Base-by-base conservation (phyloP, 1,140 invertebrate genomes). In the Drosophila kohkoa region DNA sequence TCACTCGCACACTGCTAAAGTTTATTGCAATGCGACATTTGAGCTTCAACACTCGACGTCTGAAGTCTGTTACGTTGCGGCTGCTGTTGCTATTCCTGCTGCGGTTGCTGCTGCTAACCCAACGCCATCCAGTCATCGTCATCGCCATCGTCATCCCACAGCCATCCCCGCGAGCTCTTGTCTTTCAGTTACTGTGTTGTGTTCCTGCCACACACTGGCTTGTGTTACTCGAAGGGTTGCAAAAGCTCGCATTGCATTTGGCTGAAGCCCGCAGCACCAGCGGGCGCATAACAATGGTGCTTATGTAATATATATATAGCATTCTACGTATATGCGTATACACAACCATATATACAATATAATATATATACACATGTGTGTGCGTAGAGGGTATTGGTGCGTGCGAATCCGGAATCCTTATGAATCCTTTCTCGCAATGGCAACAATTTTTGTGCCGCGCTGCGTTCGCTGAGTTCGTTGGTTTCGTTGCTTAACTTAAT, bases 21-120 rank as follows among this genome's bases (percentile, higher is more conserved):
- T 89, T 85, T 89, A 89, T 90, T 89, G 85, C 85, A 89, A 79
- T 89, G 85, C 85, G 85, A 89, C 85, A 89, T 89, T 89, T 89
- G 81, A 89, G 85, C 85, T 89, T 89, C 81, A 89, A 89, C 83
- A 89, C 83, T 87, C 83, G 79, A 81, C 78, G 82, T 82, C 83
- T 87, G 85, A 87, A 82, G 83, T 87, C 85, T 87, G 82, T 57
- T 67, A 73, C 43, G 75, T 74, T 70, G 77, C 55, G 63, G 64
- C 59, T 58, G 81, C 66, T 62, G 60, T 35, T 65, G 70, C 70
- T 75, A 58, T 58, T 59, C 45, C 72, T 63, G 71, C 62, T 78
- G 70, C 46, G 57, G 35, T 46, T 45, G 41, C 60, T 52, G 30
- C 48, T 55, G 20, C 20, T 5, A 52, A 54, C 52, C 28, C 43